These are phyloP conservation scores for Deroplatys truncata DNA, from an alignment of 2,888 invertebrate species.

Conservation along the genomic window DNA sequence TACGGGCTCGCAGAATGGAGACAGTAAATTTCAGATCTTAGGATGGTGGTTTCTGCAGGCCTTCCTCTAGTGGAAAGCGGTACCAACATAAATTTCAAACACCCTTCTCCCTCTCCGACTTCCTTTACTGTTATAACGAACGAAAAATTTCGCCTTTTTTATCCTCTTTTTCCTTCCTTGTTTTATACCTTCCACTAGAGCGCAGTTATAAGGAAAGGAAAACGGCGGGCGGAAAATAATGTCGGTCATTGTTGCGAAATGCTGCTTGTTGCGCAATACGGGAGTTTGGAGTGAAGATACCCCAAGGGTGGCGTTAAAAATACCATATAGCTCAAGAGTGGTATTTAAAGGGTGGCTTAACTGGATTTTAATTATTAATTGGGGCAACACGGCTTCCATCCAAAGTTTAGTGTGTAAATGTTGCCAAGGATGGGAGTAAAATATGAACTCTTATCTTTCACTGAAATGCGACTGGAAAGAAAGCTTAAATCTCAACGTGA, in stretches of 20 bases:
- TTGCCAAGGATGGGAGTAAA: too few relatives aligned
- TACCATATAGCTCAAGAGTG: neutral
- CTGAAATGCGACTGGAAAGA: too few relatives aligned
- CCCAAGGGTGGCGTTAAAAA: neutral
- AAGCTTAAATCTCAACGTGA: too few relatives aligned
- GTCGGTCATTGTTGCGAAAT: neutral
- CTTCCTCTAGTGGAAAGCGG: neutral
- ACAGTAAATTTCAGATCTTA: constrained; percentile 19
- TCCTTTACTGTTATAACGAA: neutral
- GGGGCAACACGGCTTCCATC: neutral
- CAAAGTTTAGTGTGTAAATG: neutral
- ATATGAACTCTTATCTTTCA: too few relatives aligned
- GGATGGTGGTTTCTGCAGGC: constrained; percentile 6
- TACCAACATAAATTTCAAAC: neutral
- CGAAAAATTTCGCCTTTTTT: neutral
- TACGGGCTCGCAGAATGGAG: constrained; percentile 6
- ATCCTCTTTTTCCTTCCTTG: neutral
- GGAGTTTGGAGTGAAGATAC: neutral
- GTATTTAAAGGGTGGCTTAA: neutral
- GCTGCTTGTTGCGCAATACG: neutral
- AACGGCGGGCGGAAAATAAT: neutral
- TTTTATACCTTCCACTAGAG: neutral
- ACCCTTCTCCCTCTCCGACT: neutral
- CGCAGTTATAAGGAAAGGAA: neutral
- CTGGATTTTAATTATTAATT: neutral